Evolutionary conservation across 2,113 vertebrate species (phyloP), one percentile per base, ranked within the genome.

Genomic region (Cyprinodon variegatus): DNA sequence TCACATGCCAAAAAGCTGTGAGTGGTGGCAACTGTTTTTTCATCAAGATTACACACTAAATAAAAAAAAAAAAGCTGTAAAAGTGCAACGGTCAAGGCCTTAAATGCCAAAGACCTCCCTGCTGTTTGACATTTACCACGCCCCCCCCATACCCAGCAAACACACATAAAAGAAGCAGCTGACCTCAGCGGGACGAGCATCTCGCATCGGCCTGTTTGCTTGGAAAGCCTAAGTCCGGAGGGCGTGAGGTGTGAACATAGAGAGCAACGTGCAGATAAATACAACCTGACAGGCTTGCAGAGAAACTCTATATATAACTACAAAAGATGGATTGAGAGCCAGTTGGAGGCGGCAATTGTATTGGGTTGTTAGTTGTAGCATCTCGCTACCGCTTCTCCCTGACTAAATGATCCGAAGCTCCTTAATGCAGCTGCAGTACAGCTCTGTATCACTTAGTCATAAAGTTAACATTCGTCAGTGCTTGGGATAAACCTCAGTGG

Each of bases 261-360:
- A 81, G 84, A 83, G 82, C 67, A 43, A 46, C 71, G 50, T 11
- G 9, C 76, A 81, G 85, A 90, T 83, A 90, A 91, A 92, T 84
- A 78, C 84, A 85, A 85, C 37, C 62, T 91, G 91, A 89, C 90
- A 90, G 86, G 65, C 63, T 83, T 13, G 81, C 81, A 80, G 83
- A 89, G 78, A 77, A 83, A 81, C 81, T 89, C 88, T 93, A 93
- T 89, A 90, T 90, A 86, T 92, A 92, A 80, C 87, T 83, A 62
- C 83, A 86, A 65, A 29, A 83, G 86, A 87, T 81, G 72, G 71
- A 20, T 80, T 82, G 83, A 74, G 78, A 76, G 84, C 68, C 80
- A 62, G 83, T 50, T 65, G 61, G 41, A 6, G 57, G 43, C 46
- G 53, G 72, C 59, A 78, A 73, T 81, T 73, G 70, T 36, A n/a